These are phyloP conservation scores for Myotis findleyi DNA, from an alignment of 2,797 vertebrate genomes.

Conservation along the genomic window DNA sequence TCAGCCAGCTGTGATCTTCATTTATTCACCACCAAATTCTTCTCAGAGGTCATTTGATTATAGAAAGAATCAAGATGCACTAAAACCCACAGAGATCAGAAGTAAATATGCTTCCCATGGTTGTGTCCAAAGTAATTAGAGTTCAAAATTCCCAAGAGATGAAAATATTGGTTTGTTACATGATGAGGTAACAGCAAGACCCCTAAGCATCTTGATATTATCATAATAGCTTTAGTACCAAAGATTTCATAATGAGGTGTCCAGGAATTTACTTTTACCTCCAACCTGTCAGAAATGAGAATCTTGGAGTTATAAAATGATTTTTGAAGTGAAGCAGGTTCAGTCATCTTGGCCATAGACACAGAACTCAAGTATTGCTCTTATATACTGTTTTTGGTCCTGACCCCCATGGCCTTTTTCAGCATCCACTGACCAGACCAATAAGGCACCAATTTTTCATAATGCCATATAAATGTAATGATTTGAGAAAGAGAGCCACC, in stretches of 20 bases:
- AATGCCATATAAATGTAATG: not conserved
- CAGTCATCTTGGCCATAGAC: constrained; percentile 40
- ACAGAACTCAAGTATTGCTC: not conserved
- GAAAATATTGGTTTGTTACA: constrained; percentile 22
- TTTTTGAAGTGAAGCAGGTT: constrained; percentile 27
- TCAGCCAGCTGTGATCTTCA: constrained; percentile 55
- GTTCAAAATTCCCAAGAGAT: constrained; percentile 7
- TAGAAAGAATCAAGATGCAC: constrained; percentile 50
- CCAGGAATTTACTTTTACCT: constrained; percentile 54
- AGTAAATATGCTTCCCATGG: constrained; percentile 13
- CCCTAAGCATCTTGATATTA: not conserved
- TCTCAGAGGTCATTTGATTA: constrained; percentile 61
- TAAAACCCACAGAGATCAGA: constrained; percentile 26
- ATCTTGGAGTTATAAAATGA: constrained; percentile 1
- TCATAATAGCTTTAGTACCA: not conserved
- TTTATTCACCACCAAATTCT: constrained; percentile 48
- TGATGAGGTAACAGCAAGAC: not conserved
- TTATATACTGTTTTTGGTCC: not conserved
- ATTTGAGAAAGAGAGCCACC: not conserved
- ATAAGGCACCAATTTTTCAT: not conserved
- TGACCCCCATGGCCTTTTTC: not conserved
- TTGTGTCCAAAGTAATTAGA: constrained; percentile 29
- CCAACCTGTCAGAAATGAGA: not conserved
- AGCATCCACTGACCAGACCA: constrained; percentile 21
- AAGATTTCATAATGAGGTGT: not conserved